A percentile compares a stretch with the other conserved stretches of the same genome.
Evolutionary conservation across 1,140 invertebrate genomes (phyloP).

Genomic region (Drosophila micromelanica): DNA sequence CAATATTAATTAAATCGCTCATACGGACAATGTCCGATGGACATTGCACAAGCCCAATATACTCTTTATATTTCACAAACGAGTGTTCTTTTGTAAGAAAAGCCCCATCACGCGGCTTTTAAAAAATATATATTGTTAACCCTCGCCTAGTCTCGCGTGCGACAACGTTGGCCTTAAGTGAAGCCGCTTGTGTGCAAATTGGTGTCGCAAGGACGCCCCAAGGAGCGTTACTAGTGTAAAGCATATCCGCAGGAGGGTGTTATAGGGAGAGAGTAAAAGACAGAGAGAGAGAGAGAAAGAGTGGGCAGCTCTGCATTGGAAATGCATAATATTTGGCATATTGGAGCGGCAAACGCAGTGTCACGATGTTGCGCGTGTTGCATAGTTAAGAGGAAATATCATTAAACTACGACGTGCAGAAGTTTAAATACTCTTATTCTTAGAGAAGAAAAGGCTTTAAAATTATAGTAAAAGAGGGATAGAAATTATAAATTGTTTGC

Average conservation of each 20-base stretch:
- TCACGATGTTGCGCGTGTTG: slow-evolving; percentile 9
- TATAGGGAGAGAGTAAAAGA: no score
- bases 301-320: slow-evolving; percentile 46
- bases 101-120: background rate
- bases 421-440: background rate
- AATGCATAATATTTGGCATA: slow-evolving; percentile 70
- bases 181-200: slow-evolving; percentile 43
- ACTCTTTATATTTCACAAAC: no score
- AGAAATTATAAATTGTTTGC: no score
- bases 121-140: background rate
- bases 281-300: no score
- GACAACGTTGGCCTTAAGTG: slow-evolving; percentile 2
- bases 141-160: background rate
- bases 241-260: slow-evolving; percentile 2
- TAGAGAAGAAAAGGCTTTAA: no score
- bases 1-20: no score
- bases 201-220: slow-evolving; percentile 38
- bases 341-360: slow-evolving; percentile 10
- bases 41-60: no score
- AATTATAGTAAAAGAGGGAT: no score
- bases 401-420: background rate
- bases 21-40: no score
- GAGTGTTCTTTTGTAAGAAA: no score
- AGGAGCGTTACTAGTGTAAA: slow-evolving; percentile 14
- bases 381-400: background rate